Conservation (phyloP, 1,140 invertebrate genomes). For the Fopius arisanus region DNA sequence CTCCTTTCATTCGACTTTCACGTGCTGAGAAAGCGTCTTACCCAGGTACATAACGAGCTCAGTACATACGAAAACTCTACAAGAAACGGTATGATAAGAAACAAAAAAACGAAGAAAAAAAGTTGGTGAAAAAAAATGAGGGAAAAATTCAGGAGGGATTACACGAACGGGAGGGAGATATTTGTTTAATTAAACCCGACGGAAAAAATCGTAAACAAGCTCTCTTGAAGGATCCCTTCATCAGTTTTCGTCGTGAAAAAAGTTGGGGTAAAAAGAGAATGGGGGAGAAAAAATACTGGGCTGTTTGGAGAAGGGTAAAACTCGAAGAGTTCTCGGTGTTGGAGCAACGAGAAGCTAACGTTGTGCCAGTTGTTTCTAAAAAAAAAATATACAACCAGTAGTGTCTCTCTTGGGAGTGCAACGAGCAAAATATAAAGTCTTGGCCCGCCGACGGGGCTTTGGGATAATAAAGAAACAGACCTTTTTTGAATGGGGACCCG, state of each 20-base stretch:
- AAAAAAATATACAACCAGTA: constrained; percentile 1
- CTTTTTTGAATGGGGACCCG: constrained; percentile 8
- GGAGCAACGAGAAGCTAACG: neutral
- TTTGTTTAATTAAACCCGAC: neutral
- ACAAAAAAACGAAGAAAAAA: neutral
- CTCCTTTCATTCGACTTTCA: constrained; percentile 9
- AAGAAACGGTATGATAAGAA: neutral
- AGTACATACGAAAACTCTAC: neutral
- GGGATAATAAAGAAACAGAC: constrained; percentile 12
- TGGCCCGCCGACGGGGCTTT: neutral
- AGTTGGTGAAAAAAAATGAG: neutral
- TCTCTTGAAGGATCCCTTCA: neutral
- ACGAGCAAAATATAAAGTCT: neutral
- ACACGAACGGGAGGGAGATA: neutral
- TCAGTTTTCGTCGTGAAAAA: neutral
- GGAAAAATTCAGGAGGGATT: neutral
- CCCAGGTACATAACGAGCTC: neutral
- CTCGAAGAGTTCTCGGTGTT: neutral
- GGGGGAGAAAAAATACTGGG: neutral
- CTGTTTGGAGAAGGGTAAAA: constrained; percentile 6
- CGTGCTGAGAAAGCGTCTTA: constrained; percentile 2
- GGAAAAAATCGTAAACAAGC: neutral
- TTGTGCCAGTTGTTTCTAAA: constrained; percentile 3
- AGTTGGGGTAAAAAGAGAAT: neutral
- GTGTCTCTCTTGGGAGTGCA: constrained; percentile 12